Base-by-base conservation (phyloP, 2,888 invertebrate species). In the Caenorhabditis drosophilae region DNA sequence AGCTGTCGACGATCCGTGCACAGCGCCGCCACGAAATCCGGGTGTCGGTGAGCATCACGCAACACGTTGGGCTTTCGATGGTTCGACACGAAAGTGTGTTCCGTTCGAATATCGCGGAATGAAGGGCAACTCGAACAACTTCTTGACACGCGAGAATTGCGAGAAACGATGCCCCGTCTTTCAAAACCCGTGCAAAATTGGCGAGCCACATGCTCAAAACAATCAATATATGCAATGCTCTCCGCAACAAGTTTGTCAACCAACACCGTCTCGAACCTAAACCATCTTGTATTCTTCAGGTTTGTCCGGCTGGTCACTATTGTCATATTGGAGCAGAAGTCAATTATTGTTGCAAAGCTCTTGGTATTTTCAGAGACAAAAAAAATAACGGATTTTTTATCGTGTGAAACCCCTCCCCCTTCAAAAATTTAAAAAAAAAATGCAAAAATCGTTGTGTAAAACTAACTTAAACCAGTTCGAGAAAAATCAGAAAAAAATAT, bases 1-100 rank as follows among this genome's bases (percentile, higher is more conserved):
- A 78, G 79, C 79, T 46, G 67, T 73, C 41, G 64, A 73, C 11
- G 76, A 80, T 48, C 79, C 79, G 15, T 80, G 80, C 60, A 70
- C 72, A 0, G 74, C 73, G 12, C 70, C 77, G 11, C 68, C 79
- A 11, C 54, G 77, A 0, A 68, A 73, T 31, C 63, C 73, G 2
- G 80, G 80, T 34, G 35, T 48, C 20, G 79, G 80, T 7, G 76
- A 76, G 12, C 70, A 42, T 27, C 64, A 69, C 25, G 62, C 78
- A 11, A 73, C 75, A 4, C 50, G 80, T 12, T 80, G 80, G 80
- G 76, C 77, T 0, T 80, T 75, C 53, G 77, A 80, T 35, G 58
- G 72, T 0, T 46, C 64, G 6, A 59, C 55, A 9, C 41, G 62
- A 16, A 70, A 70, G 40, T 77, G 76, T 54, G 68, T 74, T 2